Base-by-base conservation (phyloP, 2,888 invertebrate species). In the Norana najaformis region DNA sequence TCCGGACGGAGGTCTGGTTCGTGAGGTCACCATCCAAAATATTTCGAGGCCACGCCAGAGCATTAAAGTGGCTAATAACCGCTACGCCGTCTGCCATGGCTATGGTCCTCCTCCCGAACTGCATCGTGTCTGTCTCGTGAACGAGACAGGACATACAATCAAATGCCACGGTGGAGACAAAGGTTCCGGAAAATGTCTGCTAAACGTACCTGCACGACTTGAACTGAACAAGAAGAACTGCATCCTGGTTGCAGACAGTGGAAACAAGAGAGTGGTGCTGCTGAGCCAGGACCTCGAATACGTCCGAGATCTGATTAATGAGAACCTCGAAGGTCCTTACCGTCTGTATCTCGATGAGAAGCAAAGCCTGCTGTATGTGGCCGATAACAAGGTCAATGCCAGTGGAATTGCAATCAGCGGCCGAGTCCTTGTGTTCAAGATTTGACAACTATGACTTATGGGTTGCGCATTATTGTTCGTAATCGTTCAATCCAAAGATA, bases 241-340 rank as follows among this genome's bases (percentile, higher is more conserved):
- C 36, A 41, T 89, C n/a, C 39, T 89, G 0, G 89, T 89, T 18
- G 89, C 89, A n/a, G 89, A 89, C 47, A 38, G 18, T 4, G 41
- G 41, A 38, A 89, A 89, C 89, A 89, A 41, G 47, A 38, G 89
- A 38, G 47, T 89, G 41, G 89, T 89, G 41, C 89, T 89, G 8
- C 47, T 89, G 20, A 41, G 39, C 30, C n/a, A 38, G n/a, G 18
- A 38, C 30, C 47, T 89, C 23, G 34, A 5, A 30, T 41, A 89
- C 47, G n/a, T 89, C 23, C 41, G 89, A 30, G 3, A 38, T 30
- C 41, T 89, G 41, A 35, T 89, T n/a, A 11, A 8, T 30, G 30
- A 35, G 34, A n/a, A 35, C 34, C 47, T 89, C 20, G n/a, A 47
- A 16, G 47, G 89, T 38, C 89, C 89, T 35, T 41, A 38, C 47